Base-by-base conservation (phyloP, 1,140 invertebrate genomes). In the Caerostris darwini region DNA sequence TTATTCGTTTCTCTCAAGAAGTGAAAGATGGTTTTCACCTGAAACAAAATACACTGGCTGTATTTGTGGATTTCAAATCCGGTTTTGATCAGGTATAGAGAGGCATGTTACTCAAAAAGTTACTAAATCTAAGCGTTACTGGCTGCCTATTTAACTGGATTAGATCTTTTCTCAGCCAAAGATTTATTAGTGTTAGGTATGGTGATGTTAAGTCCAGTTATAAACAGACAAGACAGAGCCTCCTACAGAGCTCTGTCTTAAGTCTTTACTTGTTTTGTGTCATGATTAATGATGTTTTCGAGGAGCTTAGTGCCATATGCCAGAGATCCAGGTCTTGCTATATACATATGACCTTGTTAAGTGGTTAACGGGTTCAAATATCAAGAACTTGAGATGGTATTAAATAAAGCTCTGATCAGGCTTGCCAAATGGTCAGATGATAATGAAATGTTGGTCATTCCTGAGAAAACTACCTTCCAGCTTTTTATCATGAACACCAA, bases 41-140 rank as follows among this genome's bases (percentile, higher is more conserved):
- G n/a, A 71, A 71, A 71, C n/a, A 71, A 71, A 19, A 7, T 71
- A 71, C 3, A 7, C 69, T 71, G 69, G 5, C 69, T 50, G 12
- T 71, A 19, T 71, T 71, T 71, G 69, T 71, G 3, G 69, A 71
- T 71, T 71, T 71, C n/a, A 71, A 71, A 71, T 71, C 6, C n/a
- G 69, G 10, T 2, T 71, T 50, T 71, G 12, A 71, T 50, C 3
- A 7, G 17, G 12, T 71, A n/a, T 71, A 3, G 69, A n/a, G 17
- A 71, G n/a, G 17, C n/a, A 71, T n/a, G 10, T 50, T 71, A 17
- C 17, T 71, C 3, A 19, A 71, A n/a, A 71, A 71, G 34, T 5
- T 71, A 50, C 69, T n/a, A 71, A 19, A 50, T 71, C 7, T 71
- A 17, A 1, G 69, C 58, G 12, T 3, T 59, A 59, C 58, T 59